A percentile compares a stretch with the other conserved stretches of the same genome.
Conservation (phyloP, 2,888 invertebrate species). For the Dyspetes luteomarginatus region DNA sequence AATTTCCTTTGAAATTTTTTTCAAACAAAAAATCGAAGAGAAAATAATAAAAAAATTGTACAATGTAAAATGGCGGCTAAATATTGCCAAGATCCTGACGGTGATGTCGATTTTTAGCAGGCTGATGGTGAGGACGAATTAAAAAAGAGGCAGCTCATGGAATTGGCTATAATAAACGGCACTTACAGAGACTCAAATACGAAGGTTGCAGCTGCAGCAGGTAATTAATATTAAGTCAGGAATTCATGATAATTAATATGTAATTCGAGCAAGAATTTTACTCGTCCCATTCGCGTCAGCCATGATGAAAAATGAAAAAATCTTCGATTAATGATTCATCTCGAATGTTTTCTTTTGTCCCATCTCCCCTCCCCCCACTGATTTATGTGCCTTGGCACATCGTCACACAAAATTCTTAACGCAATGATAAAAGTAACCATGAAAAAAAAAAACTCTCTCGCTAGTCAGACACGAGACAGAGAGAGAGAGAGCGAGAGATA, state of each 20-base stretch:
- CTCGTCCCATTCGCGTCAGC: slow-evolving; percentile 3
- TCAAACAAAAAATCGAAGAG: background rate
- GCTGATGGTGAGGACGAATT: slow-evolving; percentile 99
- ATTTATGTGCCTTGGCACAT: background rate
- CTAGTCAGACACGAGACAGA: background rate
- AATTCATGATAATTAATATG: background rate
- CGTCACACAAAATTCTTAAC: background rate
- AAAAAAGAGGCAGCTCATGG: slow-evolving; percentile 99
- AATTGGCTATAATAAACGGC: slow-evolving; percentile 99
- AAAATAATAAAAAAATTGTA: background rate
- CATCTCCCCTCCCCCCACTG: too few species aligned
- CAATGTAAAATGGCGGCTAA: background rate
- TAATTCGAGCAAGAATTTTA: slow-evolving; percentile 8
- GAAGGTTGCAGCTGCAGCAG: slow-evolving; percentile 93
- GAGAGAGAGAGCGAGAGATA: slow-evolving; percentile 3
- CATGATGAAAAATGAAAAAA: slow-evolving; percentile 1
- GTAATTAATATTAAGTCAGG: slow-evolving; percentile 83
- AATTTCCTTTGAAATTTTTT: background rate
- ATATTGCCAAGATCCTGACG: slow-evolving; percentile 74
- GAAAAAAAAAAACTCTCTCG: background rate
- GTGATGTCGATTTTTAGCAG: slow-evolving; percentile 87
- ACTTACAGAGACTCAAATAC: slow-evolving; percentile 98
- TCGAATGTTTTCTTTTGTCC: too few species aligned
- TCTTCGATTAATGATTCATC: background rate
- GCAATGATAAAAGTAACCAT: background rate